Conservation (phyloP, 1,140 invertebrate genomes). For the Bathynomus jamesi region DNA sequence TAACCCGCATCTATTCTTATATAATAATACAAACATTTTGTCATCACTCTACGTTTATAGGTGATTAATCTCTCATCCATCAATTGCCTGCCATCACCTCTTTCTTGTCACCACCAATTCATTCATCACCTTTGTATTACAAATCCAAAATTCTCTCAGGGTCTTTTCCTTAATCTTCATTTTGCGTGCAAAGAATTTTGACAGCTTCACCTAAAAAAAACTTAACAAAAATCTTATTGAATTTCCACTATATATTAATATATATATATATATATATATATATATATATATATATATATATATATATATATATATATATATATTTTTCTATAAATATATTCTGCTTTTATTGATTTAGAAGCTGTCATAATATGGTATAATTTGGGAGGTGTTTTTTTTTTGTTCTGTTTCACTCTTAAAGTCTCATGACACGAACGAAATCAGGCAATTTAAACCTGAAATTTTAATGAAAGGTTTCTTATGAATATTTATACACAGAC, state of each 20-base stretch:
- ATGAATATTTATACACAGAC: not conserved
- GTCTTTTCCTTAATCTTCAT: not conserved
- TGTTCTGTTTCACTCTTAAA: not conserved
- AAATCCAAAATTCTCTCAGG: no score
- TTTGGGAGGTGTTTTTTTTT: not conserved
- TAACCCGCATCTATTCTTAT: no score
- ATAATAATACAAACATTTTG: no score
- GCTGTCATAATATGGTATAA: not conserved
- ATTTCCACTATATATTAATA: not conserved
- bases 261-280: not conserved
- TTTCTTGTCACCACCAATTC: no score
- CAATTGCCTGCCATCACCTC: no score
- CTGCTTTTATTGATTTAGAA: not conserved
- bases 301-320: not conserved
- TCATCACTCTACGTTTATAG: no score
- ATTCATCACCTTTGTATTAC: no score
- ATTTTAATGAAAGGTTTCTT: not conserved
- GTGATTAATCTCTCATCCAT: no score
- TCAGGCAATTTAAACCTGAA: not conserved
- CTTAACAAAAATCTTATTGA: no score
- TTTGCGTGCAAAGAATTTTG: not conserved
- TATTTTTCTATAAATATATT: not conserved
- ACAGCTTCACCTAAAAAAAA: not conserved
- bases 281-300: not conserved
- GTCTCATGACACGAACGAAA: not conserved